phyloP scores from a whole-genome alignment of 2,888 invertebrate genomes.

The Molorchus minor region DNA sequence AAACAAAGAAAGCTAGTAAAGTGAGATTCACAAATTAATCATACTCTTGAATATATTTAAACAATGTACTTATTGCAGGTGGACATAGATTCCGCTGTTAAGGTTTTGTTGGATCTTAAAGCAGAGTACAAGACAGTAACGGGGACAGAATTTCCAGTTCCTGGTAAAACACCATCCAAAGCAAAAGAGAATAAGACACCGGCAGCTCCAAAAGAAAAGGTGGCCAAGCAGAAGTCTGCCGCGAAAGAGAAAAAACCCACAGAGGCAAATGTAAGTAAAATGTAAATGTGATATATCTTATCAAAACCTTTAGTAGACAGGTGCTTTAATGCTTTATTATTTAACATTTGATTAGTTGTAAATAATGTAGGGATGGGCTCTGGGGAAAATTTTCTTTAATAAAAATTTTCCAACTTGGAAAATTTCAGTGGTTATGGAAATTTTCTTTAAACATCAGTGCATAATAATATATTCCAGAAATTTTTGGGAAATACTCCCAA shows the following conservation, averaged over 20 bases:
- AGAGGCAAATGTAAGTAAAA: conserved; percentile 34
- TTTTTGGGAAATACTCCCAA: too few relatives aligned
- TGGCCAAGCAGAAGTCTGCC: conserved; percentile 52
- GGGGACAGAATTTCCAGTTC: conserved; percentile 64
- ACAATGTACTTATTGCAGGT: conserved; percentile 50
- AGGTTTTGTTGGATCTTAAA: conserved; percentile 68
- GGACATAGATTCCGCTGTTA: conserved; percentile 63
- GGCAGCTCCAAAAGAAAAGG: conserved; percentile 53
- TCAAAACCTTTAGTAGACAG: too few relatives aligned
- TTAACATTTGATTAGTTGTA: too few relatives aligned
- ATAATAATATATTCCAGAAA: too few relatives aligned
- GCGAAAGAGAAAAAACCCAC: conserved; percentile 53
- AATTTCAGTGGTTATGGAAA: too few relatives aligned
- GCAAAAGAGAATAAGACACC: conserved; percentile 47
- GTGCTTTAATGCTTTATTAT: too few relatives aligned
- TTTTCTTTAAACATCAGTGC: too few relatives aligned
- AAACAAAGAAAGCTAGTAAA: conserved; percentile 63
- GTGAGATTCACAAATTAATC: conserved; percentile 31
- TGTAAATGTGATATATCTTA: too few relatives aligned
- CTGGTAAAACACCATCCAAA: conserved; percentile 54
- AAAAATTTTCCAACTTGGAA: not conserved
- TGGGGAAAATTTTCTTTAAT: not conserved
- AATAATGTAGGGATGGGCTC: not conserved
- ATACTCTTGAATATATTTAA: not conserved
- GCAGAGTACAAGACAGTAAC: conserved; percentile 69